Base-by-base conservation (phyloP, 2,888 invertebrate genomes). In the Dioctria linearis region DNA sequence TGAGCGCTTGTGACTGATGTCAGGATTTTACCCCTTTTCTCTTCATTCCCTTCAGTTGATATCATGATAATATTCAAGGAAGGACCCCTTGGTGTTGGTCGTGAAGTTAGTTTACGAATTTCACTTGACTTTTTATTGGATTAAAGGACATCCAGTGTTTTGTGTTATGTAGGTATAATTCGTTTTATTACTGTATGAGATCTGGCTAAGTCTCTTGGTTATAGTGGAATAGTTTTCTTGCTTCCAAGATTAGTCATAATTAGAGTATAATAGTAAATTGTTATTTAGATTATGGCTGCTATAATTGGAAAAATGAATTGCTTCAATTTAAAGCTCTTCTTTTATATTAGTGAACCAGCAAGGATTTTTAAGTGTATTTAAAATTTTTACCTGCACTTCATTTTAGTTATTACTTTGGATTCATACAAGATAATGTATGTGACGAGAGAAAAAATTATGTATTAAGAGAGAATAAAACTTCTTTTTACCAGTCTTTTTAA, bases 271-370 rank as follows among this genome's bases (percentile, higher is more conserved):
- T 1, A 42, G 46, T n/a, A 67, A 67, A 67, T 46, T 67, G 46
- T 43, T 67, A 25, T 67, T 67, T 67, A 67, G n/a, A 67, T 67
- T 6, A 43, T 67, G 25, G 43, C n/a, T 67, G 67, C 67, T 67
- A 67, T 43, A 43, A 67, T 9, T 42, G 25, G 8, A n/a, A 42
- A 67, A 67, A 46, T 46, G 2, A 57, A 57, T 3, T 57, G 5
- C 11, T 66, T 25, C 0, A 0, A 25, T 25, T 2, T 25, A 25
- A 25, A 25, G 25, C 25, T 25, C 25, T 25, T 25, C 25, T 25
- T 25, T 25, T 25, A 1, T 25, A 25, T 25, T 25, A 25, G 25
- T 25, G 25, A 25, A 2, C 25, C 25, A 25, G 25, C 25, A 25
- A 1, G 0, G 2, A 25, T 25, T 25, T 25, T 25, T 25, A 25